phyloP scores from a whole-genome alignment of 2,113 vertebrate genomes.

The Mormoops blainvillei region DNA sequence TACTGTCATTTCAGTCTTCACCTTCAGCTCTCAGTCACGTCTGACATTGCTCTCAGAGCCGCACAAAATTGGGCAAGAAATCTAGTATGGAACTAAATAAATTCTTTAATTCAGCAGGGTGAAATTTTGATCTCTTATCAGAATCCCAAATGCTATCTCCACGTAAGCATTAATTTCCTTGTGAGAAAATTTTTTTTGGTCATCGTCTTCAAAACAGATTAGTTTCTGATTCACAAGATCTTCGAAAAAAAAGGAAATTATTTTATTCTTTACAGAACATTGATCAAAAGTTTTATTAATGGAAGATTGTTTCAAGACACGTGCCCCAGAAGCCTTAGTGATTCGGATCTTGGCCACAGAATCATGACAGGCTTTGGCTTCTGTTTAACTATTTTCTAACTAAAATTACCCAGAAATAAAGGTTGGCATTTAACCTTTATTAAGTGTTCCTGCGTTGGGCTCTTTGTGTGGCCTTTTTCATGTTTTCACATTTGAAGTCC shows the following conservation, averaged over 20 bases:
- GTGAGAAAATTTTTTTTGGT: not conserved
- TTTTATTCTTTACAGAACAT: not conserved
- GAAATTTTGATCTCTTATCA: not conserved
- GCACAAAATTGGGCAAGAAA: not conserved
- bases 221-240: constrained; percentile 4
- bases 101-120: not conserved
- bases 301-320: not conserved
- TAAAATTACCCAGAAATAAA: not conserved
- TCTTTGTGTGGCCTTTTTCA: not conserved
- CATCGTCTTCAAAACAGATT: not conserved
- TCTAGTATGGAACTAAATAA: not conserved
- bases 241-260: not conserved
- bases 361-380: not conserved
- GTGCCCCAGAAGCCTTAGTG: not conserved
- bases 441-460: not conserved
- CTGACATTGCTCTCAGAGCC: not conserved
- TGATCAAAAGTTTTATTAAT: not conserved
- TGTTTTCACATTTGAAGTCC: not conserved
- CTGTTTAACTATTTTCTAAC: not conserved
- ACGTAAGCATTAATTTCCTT: not conserved
- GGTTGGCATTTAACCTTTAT: not conserved
- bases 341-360: not conserved
- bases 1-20: not conserved
- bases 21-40: not conserved
- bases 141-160: not conserved